Conservation (phyloP, 2,888 invertebrate genomes). For the Galeopsomyia nigrocyanea region DNA sequence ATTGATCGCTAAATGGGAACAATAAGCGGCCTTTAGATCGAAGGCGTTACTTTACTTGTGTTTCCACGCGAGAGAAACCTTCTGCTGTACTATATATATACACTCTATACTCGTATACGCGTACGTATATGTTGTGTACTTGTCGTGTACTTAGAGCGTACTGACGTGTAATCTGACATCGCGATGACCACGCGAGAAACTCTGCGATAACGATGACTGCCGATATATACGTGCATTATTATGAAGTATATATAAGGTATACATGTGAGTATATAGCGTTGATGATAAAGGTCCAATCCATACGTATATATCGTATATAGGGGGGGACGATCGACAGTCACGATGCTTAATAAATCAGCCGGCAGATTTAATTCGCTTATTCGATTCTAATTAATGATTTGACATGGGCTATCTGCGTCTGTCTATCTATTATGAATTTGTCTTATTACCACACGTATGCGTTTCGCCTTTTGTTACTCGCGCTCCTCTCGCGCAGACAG, state of each 20-base stretch:
- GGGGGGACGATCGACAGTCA: slow-evolving; percentile 32
- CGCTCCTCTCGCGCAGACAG: background rate
- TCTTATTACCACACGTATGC: background rate
- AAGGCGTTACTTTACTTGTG: slow-evolving; percentile 41
- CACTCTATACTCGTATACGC: background rate
- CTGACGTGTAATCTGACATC: slow-evolving; percentile 42
- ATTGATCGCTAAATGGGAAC: slow-evolving; percentile 44
- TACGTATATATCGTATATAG: slow-evolving; percentile 18
- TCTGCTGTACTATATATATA: slow-evolving; percentile 2
- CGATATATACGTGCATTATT: slow-evolving; percentile 34
- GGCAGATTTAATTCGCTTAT: slow-evolving; percentile 40
- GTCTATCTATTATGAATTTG: background rate
- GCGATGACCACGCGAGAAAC: slow-evolving; percentile 49
- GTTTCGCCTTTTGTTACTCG: slow-evolving; percentile 6
- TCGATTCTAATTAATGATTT: slow-evolving; percentile 48
- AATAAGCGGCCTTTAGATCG: slow-evolving; percentile 21
- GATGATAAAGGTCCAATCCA: slow-evolving; percentile 33
- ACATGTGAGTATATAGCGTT: slow-evolving; percentile 30
- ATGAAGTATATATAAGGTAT: slow-evolving; percentile 31
- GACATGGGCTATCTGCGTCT: slow-evolving; percentile 24
- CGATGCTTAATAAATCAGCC: slow-evolving; percentile 35
- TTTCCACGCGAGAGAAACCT: slow-evolving; percentile 19
- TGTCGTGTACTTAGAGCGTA: background rate
- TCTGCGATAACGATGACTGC: slow-evolving; percentile 48
- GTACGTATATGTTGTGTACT: too few relatives aligned